Conservation (phyloP, 1,140 invertebrate species). For the Neodiprion lecontei region DNA sequence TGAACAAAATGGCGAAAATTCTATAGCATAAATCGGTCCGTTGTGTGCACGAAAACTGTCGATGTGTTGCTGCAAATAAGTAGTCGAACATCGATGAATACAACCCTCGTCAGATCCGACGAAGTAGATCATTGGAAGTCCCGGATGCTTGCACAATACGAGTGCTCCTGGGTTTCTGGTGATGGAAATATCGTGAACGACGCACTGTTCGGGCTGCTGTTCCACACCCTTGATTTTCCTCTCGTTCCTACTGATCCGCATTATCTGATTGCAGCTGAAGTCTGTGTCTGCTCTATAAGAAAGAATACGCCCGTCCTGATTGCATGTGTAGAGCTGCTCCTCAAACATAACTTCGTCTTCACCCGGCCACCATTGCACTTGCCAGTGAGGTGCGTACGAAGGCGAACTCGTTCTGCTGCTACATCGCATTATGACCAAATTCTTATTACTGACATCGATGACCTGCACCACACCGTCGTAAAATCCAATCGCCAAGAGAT, state of each 20-base stretch:
- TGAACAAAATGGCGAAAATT: constrained; percentile 80
- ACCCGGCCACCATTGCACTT: constrained; percentile 58
- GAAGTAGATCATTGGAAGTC: constrained; percentile 71
- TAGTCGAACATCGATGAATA: constrained; percentile 77
- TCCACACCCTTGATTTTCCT: constrained; percentile 67
- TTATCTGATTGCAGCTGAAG: constrained; percentile 66
- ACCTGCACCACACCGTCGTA: constrained; percentile 80
- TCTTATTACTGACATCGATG: constrained; percentile 69
- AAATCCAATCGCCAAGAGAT: constrained; percentile 80
- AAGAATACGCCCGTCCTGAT: constrained; percentile 48
- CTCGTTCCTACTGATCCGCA: constrained; percentile 69
- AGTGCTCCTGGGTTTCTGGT: constrained; percentile 67
- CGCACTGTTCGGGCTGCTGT: constrained; percentile 52
- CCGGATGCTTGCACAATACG: constrained; percentile 71
- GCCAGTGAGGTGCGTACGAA: constrained; percentile 72
- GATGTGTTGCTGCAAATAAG: constrained; percentile 70
- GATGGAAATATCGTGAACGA: constrained; percentile 62
- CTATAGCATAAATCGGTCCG: constrained; percentile 77
- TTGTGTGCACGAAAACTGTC: constrained; percentile 79
- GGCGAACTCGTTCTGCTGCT: constrained; percentile 64
- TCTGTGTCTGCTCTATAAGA: constrained; percentile 53
- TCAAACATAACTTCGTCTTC: constrained; percentile 36
- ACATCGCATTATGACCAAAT: constrained; percentile 61
- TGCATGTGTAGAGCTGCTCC: constrained; percentile 49
- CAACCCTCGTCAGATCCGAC: constrained; percentile 86